Evolutionary conservation across 1,140 invertebrate species (phyloP).

Genomic region (Sycophila sp.): DNA sequence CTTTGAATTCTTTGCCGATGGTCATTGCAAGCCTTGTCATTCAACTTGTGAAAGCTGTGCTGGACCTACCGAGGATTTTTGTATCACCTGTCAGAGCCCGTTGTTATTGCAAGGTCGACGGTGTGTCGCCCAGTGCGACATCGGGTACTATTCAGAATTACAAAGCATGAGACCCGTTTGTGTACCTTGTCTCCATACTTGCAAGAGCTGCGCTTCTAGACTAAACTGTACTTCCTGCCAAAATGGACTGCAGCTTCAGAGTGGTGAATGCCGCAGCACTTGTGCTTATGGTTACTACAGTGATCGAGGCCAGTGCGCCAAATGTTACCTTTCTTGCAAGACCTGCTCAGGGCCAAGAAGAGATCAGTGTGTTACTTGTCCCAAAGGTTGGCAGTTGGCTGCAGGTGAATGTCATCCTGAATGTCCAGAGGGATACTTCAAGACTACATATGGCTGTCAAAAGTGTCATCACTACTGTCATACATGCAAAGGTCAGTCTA

Average conservation of each 20-base stretch:
- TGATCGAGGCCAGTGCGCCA: constrained; percentile 80
- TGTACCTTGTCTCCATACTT: constrained; percentile 80
- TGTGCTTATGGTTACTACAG: constrained; percentile 84
- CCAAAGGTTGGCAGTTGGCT: constrained; percentile 78
- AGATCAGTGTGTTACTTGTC: constrained; percentile 86
- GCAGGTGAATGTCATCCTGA: constrained; percentile 83
- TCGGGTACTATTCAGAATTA: constrained; percentile 71
- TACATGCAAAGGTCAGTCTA: constrained; percentile 76
- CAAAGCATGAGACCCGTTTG: constrained; percentile 74
- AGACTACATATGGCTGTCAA: constrained; percentile 80
- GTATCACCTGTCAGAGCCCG: constrained; percentile 74
- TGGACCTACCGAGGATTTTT: constrained; percentile 74
- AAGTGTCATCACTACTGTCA: constrained; percentile 87
- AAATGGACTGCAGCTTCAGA: constrained; percentile 78
- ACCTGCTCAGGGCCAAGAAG: constrained; percentile 82
- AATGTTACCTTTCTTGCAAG: constrained; percentile 85
- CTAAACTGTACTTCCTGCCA: constrained; percentile 82
- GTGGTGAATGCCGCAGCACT: constrained; percentile 79
- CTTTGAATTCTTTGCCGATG: constrained; percentile 76
- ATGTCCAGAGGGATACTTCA: constrained; percentile 86
- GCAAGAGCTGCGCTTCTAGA: constrained; percentile 78
- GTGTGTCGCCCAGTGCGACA: constrained; percentile 79
- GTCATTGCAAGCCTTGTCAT: constrained; percentile 76
- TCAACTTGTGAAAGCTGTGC: constrained; percentile 78
- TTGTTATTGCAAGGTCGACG: constrained; percentile 73